Evolutionary conservation across 2,888 invertebrate genomes (phyloP).

Genomic region (Rhaphigaster nebulosa): DNA sequence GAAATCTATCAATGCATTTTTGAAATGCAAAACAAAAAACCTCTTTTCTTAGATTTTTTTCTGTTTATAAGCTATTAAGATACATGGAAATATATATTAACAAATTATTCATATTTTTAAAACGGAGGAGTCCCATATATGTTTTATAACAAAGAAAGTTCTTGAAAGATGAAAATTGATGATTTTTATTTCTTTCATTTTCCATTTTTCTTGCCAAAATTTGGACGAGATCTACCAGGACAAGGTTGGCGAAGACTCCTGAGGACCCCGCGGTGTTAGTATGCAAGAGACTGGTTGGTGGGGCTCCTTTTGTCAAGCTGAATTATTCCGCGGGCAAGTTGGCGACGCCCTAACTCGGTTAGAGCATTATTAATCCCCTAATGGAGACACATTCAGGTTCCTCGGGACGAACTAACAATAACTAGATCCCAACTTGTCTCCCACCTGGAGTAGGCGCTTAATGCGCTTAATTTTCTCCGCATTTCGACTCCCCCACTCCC

Average conservation of each 20-base stretch:
- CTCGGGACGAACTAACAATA: constrained; percentile 62
- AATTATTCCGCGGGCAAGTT: constrained; percentile 54
- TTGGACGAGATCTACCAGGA: neutral
- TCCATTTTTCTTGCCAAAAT: neutral
- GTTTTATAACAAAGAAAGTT: no score
- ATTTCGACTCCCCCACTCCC: constrained; percentile 45
- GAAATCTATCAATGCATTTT: no score
- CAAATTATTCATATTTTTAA: no score
- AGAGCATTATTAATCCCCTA: constrained; percentile 64
- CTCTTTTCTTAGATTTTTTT: no score
- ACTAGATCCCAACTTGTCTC: constrained; percentile 62
- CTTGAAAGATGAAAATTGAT: no score
- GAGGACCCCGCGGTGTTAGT: constrained; percentile 14
- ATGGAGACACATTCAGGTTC: constrained; percentile 64
- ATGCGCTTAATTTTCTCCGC: constrained; percentile 64
- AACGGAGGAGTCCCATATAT: no score
- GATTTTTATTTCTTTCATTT: neutral
- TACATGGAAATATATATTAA: no score
- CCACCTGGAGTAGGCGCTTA: constrained; percentile 61
- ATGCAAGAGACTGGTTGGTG: neutral
- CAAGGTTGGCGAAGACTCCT: neutral
- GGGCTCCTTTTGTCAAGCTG: constrained; percentile 57
- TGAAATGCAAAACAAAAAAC: no score
- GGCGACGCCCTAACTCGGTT: constrained; percentile 62
- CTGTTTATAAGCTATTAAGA: no score